These are phyloP conservation scores for Labeo rohita DNA, from an alignment of 2,113 vertebrate species.

Conservation along the genomic window DNA sequence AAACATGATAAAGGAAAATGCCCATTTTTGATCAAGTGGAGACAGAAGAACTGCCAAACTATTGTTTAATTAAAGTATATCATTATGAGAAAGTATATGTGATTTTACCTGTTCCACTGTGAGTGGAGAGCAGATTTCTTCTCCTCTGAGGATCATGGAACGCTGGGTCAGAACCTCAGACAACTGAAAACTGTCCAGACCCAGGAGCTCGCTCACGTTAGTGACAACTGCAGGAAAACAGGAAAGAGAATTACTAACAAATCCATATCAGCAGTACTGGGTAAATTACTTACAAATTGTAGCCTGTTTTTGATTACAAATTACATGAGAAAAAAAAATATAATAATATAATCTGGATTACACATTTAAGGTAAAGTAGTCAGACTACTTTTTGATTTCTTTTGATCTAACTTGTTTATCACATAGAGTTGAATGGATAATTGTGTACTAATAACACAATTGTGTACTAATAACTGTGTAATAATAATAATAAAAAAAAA, in stretches of 20 bases:
- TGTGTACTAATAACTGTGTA: too few species aligned
- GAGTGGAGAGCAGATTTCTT: conserved; percentile 93
- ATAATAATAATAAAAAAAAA: neutral
- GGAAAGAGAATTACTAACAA: conserved; percentile 35
- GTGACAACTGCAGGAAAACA: conserved; percentile 77
- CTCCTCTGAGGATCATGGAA: conserved; percentile 91
- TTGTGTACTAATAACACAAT: neutral
- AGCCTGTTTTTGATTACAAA: neutral
- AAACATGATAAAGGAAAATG: conserved; percentile 3
- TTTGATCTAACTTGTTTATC: neutral
- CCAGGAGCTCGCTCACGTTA: conserved; percentile 86
- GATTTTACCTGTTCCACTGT: conserved; percentile 86
- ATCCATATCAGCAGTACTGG: neutral
- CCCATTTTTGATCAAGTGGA: neutral
- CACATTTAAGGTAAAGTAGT: neutral
- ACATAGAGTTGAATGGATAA: neutral
- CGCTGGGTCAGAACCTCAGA: conserved; percentile 91
- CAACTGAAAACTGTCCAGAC: conserved; percentile 87
- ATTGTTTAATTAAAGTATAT: neutral
- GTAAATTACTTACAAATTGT: neutral
- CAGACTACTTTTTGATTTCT: neutral
- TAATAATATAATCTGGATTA: neutral
- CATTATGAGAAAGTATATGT: neutral
- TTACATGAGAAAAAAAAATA: neutral
- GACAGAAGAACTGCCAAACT: neutral